A percentile compares a stretch with the other conserved stretches of the same genome.
phyloP scores from a whole-genome alignment of 2,113 vertebrate genomes.

The Aptenodytes forsteri region DNA sequence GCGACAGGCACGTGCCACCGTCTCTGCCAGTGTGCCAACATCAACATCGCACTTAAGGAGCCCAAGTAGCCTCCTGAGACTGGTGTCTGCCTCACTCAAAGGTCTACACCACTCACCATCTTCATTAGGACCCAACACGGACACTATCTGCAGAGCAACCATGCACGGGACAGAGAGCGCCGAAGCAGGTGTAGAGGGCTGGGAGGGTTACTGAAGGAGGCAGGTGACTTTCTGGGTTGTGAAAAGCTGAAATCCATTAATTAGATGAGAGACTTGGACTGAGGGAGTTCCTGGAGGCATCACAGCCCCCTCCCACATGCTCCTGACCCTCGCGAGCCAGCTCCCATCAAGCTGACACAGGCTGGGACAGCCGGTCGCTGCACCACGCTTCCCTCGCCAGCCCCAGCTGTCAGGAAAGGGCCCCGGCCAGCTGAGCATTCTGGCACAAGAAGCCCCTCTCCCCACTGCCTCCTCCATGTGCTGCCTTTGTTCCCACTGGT shows the following conservation, averaged over 20 bases:
- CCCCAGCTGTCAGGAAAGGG: background rate
- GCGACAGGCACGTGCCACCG: rapidly evolving
- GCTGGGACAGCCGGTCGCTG: background rate
- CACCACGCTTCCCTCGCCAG: background rate
- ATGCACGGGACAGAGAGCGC: rapidly evolving
- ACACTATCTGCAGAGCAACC: background rate
- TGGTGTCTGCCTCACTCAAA: background rate
- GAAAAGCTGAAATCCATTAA: background rate
- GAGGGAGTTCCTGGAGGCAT: background rate
- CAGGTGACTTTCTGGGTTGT: background rate
- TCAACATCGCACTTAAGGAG: background rate
- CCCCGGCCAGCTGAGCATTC: background rate
- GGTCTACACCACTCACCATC: background rate
- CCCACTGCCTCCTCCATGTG: background rate
- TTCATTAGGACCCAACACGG: rapidly evolving
- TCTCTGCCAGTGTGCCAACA: background rate
- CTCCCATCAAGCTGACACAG: background rate
- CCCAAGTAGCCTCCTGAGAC: background rate
- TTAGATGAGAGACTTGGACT: background rate
- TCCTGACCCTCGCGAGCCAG: background rate
- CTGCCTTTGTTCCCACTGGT: background rate
- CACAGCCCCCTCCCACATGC: rapidly evolving
- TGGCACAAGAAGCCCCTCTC: background rate
- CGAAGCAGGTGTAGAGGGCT: background rate
- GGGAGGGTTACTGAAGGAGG: background rate